Conservation (phyloP, 30 jellyfish, hydroid and myxozoan species). For the Morbakka virulenta region DNA sequence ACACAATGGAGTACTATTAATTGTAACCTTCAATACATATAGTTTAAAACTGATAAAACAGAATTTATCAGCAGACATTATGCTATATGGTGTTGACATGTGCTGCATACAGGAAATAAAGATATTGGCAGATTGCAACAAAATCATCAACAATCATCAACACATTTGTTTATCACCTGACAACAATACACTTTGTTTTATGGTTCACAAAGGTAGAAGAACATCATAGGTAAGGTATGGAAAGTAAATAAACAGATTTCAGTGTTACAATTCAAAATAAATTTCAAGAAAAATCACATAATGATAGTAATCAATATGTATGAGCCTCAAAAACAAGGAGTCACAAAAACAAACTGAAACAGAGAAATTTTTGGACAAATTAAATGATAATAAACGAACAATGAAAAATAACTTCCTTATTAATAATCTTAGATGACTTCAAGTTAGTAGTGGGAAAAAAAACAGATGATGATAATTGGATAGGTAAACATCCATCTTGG, state of each 20-base stretch:
- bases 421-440: background rate
- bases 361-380: constrained; percentile 21
- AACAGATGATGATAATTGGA: constrained; percentile 5
- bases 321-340: constrained; percentile 28
- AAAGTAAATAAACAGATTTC: too few species aligned
- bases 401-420: background rate
- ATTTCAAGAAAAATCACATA: too few species aligned
- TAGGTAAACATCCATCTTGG: background rate
- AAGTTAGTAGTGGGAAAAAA: background rate
- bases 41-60: constrained; percentile 20
- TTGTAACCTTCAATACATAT: constrained; percentile 21
- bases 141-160: constrained; percentile 26
- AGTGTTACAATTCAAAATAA: too few species aligned
- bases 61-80: constrained; percentile 8
- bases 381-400: constrained; percentile 18
- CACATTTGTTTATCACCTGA: constrained; percentile 12
- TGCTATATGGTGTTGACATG: constrained; percentile 23
- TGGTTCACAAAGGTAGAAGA: constrained; percentile 26
- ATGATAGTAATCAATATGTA: too few species aligned
- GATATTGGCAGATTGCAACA: constrained; percentile 16
- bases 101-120: constrained; percentile 16
- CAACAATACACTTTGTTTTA: constrained; percentile 22
- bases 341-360: constrained; percentile 28
- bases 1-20: constrained; percentile 19
- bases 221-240: constrained; percentile 17